Base-by-base conservation (phyloP, 2,888 invertebrate genomes). In the Metellina segmentata region DNA sequence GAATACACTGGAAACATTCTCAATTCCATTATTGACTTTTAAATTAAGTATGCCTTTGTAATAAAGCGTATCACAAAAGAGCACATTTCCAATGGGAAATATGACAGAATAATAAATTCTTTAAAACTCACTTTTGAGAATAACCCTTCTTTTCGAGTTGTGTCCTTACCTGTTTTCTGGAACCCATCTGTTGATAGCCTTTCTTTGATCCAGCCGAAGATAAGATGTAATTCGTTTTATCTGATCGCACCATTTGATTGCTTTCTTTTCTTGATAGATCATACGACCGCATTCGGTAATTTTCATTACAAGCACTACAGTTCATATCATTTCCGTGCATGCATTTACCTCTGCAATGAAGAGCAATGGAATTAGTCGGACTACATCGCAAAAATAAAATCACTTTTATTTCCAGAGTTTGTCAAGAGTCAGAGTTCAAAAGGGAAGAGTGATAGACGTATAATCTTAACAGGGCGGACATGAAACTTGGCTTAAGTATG, bases 261-360 rank as follows among this genome's bases (percentile, higher is more conserved):
- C 49, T 85, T 8, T 77, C 87, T 48, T 87, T 82, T 82, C 87
- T 86, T 9, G 77, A 49, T 51, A 87, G 20, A 20, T 70, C 72
- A 20, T 69, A 74, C 6, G 82, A 13, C 70, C 77, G 52, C 34
- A 48, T 70, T 6, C 13, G 52, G 49, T 69, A 87, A 34, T 52
- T 81, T 6, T 79, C 70, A 6, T 87, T 78, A 72, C 82, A 90
- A 75, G 81, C 79, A 16, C 77, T 53, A 20, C 90, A 91, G 19
- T 49, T 81, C n/a, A 34, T 0, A 19, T 77, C 71, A 82, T 71
- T 82, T 8, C 78, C 91, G 77, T 87, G 86, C 13, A 51, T 78
- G 82, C 91, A 87, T 52, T 70, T 91, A 2, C 19, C 20, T 48
- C 81, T 88, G 85, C 19, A 86, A 77, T 8, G 61, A 52, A 34